Base-by-base conservation (phyloP, 1,140 invertebrate species). In the Lycorma delicatula region DNA sequence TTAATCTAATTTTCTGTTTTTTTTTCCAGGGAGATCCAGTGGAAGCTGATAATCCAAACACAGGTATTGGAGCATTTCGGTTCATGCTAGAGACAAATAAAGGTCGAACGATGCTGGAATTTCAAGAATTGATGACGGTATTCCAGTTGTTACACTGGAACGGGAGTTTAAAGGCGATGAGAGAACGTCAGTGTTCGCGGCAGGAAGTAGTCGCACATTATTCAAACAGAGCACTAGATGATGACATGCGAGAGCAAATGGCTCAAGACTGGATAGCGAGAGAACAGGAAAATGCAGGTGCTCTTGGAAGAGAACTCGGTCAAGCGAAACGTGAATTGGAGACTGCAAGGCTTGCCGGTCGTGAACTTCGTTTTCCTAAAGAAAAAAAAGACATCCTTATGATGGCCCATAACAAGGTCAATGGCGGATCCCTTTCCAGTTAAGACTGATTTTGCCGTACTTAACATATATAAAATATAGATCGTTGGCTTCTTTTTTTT, bases 81-180 rank as follows among this genome's bases (percentile, higher is more conserved):
- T 95, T 94, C 70, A 96, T 96, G 91, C 75, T 96, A 62, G 91
- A 96, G 72, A 85, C 90, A 47, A 94, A 94, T 74, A 89, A 89
- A 67, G 91, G 91, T 0, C 81, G 91, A 46, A 95, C 92, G 16
- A 95, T 96, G 92, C 77, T 97, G 36, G 92, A 97, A 71, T 97
- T 96, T 74, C 92, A 96, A 73, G 93, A 96, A 72, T 75, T 97
- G 61, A 96, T 96, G 93, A 97, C 92, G 1, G 92, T 96, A 3
- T 96, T 97, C 72, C 92, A 96, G 73, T 77, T 97, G 44, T 77
- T 97, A 1, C 93, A 96, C 72, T 97, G 93, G 93, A 96, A 96
- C 71, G 93, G 93, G 1, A 93, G 90, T 56, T 72, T 97, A 57
- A 91, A 93, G 68, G 91, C 84, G 66, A 81, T 94, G 91, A 77